These are phyloP conservation scores for Malthinus flaveolus DNA, from an alignment of 2,888 invertebrate species.

Conservation along the genomic window DNA sequence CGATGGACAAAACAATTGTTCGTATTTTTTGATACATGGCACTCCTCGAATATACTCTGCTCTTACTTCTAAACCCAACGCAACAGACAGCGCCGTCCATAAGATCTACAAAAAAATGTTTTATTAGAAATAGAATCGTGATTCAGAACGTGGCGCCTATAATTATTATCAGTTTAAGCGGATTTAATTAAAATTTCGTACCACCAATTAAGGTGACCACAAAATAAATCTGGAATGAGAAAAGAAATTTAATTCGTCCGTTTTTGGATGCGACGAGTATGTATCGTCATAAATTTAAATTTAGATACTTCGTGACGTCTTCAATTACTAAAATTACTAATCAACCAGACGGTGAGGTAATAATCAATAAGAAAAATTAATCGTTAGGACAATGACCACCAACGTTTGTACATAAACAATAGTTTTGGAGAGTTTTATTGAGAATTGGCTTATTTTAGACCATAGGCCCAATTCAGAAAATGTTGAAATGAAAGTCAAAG, in stretches of 20 bases:
- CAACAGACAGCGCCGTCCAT: slow-evolving; percentile 87
- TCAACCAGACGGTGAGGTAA: slow-evolving; percentile 3
- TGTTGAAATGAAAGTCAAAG: slow-evolving; percentile 23
- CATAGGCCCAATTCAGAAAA: no score
- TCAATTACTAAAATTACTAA: slow-evolving; percentile 8
- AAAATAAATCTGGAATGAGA: no score
- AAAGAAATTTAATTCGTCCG: no score
- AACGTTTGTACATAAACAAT: background rate
- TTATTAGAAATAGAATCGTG: background rate
- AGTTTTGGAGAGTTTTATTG: no score
- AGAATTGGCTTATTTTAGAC: no score
- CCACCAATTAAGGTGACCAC: background rate
- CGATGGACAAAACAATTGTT: slow-evolving; percentile 89
- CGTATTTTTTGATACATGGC: slow-evolving; percentile 87
- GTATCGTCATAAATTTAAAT: no score
- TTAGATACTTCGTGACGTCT: background rate
- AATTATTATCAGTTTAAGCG: background rate
- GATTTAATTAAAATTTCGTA: background rate
- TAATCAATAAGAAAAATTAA: background rate
- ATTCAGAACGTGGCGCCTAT: background rate
- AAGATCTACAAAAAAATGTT: slow-evolving; percentile 68
- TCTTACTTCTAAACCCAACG: slow-evolving; percentile 82
- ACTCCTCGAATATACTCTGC: slow-evolving; percentile 87
- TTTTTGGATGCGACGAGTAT: no score
- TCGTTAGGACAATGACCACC: slow-evolving; percentile 11